Evolutionary conservation across 2,113 vertebrate genomes (phyloP).

Genomic region (Oryzias woworae): DNA sequence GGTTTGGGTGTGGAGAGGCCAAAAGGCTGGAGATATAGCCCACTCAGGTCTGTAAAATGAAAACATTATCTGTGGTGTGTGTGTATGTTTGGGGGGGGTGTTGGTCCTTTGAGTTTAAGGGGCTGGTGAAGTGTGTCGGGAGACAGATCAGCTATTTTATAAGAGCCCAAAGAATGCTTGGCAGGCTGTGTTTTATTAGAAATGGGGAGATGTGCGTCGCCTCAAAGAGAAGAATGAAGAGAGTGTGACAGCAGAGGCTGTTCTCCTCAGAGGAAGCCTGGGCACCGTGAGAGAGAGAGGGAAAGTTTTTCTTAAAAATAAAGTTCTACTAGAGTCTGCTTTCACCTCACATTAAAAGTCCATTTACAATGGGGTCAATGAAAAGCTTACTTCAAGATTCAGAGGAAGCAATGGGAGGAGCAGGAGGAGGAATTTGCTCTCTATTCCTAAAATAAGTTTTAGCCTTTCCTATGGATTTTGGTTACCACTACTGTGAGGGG

Average conservation of each 20-base stretch:
- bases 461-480: slow-evolving; percentile 74
- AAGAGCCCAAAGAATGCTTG: slow-evolving; percentile 56
- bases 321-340: slow-evolving; percentile 65
- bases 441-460: slow-evolving; percentile 77
- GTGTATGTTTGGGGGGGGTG: background rate
- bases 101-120: slow-evolving; percentile 35
- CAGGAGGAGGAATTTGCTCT: slow-evolving; percentile 75
- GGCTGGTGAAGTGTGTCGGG: slow-evolving; percentile 33
- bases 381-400: slow-evolving; percentile 74
- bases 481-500: slow-evolving; percentile 70
- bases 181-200: slow-evolving; percentile 69
- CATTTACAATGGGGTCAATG: slow-evolving; percentile 77
- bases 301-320: slow-evolving; percentile 44
- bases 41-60: slow-evolving; percentile 57
- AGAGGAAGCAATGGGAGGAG: slow-evolving; percentile 77
- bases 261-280: slow-evolving; percentile 43
- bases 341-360: slow-evolving; percentile 74
- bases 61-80: slow-evolving; percentile 64
- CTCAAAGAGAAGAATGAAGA: slow-evolving; percentile 57
- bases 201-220: slow-evolving; percentile 58
- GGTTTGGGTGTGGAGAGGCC: slow-evolving; percentile 58
- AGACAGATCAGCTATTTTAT: slow-evolving; percentile 63
- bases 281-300: slow-evolving; percentile 28
- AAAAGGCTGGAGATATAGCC: slow-evolving; percentile 53
- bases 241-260: slow-evolving; percentile 51